phyloP scores from a whole-genome alignment of 2,797 vertebrate species.

The Sternarchorhynchus goeldii region DNA sequence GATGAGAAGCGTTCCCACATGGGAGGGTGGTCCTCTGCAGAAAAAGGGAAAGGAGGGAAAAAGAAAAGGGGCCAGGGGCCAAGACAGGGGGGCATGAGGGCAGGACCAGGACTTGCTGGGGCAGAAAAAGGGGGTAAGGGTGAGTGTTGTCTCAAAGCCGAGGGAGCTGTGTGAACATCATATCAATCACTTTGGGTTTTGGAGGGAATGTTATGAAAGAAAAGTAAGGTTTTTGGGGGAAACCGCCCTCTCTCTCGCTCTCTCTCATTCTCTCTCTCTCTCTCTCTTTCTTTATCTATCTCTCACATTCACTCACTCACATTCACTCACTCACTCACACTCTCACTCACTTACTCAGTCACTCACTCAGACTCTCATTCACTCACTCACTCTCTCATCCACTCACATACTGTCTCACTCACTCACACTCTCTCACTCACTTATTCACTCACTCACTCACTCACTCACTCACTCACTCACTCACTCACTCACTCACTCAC shows the following conservation, averaged over 20 bases:
- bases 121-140: constrained; percentile 64
- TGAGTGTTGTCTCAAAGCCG: constrained; percentile 72
- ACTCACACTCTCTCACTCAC: constrained; percentile 9
- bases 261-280: constrained; percentile 58
- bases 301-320: constrained; percentile 8
- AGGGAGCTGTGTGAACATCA: constrained; percentile 72
- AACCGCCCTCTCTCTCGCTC: constrained; percentile 61
- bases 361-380: constrained; percentile 57
- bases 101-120: constrained; percentile 66
- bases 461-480: constrained; percentile 27
- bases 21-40: constrained; percentile 66
- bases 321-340: constrained; percentile 50
- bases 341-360: constrained; percentile 59
- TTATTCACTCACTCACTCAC: background rate
- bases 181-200: constrained; percentile 76
- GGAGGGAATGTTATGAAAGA: constrained; percentile 73
- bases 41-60: constrained; percentile 45
- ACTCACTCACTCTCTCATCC: constrained; percentile 49
- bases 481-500: constrained; percentile 13
- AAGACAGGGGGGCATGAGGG: constrained; percentile 73
- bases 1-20: constrained; percentile 70
- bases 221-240: constrained; percentile 65
- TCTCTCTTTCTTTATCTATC: background rate
- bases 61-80: constrained; percentile 57
- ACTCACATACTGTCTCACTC: constrained; percentile 13